These are phyloP conservation scores for Girardinus metallicus DNA, from an alignment of 2,797 vertebrate genomes.

Conservation along the genomic window DNA sequence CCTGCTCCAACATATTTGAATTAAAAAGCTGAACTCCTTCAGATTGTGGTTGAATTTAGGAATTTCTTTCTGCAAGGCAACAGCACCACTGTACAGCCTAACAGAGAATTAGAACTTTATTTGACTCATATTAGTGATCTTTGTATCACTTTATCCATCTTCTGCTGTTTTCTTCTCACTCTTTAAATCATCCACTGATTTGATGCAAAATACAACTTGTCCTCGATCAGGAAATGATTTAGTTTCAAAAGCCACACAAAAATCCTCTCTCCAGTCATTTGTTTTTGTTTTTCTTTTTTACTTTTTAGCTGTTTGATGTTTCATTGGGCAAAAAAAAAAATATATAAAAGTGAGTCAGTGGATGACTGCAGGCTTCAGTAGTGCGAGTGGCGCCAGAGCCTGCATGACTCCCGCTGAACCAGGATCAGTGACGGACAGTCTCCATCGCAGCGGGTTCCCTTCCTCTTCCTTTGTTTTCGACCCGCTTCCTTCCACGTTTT, in stretches of 20 bases:
- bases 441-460: conserved; percentile 77
- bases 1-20: not conserved
- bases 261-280: conserved; percentile 28
- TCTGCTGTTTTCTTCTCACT: not conserved
- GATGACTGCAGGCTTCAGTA: conserved; percentile 58
- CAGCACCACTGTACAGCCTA: not conserved
- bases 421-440: conserved; percentile 71
- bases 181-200: conserved; percentile 1
- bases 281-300: not conserved
- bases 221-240: conserved; percentile 22
- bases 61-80: not conserved
- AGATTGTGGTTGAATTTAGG: not conserved
- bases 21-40: too few relatives aligned
- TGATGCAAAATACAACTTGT: conserved; percentile 6
- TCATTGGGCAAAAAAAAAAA: conserved; percentile 26
- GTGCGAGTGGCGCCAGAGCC: conserved; percentile 70
- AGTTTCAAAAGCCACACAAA: conserved; percentile 17
- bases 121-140: not conserved
- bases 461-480: conserved; percentile 85
- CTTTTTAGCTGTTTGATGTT: conserved; percentile 45
- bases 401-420: conserved; percentile 59
- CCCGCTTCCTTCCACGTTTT: conserved; percentile 84
- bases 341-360: conserved; percentile 34
- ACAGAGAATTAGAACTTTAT: not conserved
- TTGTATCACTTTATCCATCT: not conserved